Conservation (phyloP, 2,113 vertebrate species). For the Gobius niger region DNA sequence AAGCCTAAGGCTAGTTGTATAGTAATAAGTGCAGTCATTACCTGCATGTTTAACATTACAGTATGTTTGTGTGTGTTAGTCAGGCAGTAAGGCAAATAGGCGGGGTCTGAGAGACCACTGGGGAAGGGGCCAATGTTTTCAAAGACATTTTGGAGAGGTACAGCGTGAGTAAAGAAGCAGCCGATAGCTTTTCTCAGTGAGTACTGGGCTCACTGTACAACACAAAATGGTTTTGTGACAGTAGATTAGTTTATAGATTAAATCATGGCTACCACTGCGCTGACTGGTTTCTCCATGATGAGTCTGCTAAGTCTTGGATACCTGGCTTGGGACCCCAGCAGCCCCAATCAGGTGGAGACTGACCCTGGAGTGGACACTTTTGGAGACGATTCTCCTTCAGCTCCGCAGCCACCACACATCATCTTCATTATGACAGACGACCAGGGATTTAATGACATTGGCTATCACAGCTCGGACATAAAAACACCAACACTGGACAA, state of each 20-base stretch:
- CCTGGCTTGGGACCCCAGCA: constrained; percentile 92
- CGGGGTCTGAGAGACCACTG: constrained; percentile 54
- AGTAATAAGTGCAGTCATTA: constrained; percentile 18
- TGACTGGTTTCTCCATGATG: constrained; percentile 90
- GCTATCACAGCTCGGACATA: constrained; percentile 93
- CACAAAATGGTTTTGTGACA: constrained; percentile 33
- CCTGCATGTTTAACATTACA: constrained; percentile 43
- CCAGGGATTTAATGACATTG: constrained; percentile 94
- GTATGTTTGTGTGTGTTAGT: constrained; percentile 41
- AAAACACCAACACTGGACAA: constrained; percentile 91
- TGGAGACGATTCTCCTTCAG: constrained; percentile 49
- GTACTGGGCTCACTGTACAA: not conserved
- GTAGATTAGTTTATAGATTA: not conserved
- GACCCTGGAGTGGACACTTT: constrained; percentile 61
- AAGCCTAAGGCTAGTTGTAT: constrained; percentile 1
- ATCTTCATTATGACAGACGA: constrained; percentile 97
- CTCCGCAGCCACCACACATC: constrained; percentile 84
- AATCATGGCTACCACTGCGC: constrained; percentile 83
- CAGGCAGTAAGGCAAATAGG: constrained; percentile 55
- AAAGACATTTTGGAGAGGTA: constrained; percentile 43
- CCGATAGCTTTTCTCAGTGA: constrained; percentile 17
- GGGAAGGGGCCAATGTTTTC: constrained; percentile 55
- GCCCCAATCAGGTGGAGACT: constrained; percentile 83
- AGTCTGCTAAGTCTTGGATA: constrained; percentile 94
- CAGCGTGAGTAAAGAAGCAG: constrained; percentile 23